Base-by-base conservation (phyloP, 2,888 invertebrate genomes). In the Rotaria magnacalcarata region DNA sequence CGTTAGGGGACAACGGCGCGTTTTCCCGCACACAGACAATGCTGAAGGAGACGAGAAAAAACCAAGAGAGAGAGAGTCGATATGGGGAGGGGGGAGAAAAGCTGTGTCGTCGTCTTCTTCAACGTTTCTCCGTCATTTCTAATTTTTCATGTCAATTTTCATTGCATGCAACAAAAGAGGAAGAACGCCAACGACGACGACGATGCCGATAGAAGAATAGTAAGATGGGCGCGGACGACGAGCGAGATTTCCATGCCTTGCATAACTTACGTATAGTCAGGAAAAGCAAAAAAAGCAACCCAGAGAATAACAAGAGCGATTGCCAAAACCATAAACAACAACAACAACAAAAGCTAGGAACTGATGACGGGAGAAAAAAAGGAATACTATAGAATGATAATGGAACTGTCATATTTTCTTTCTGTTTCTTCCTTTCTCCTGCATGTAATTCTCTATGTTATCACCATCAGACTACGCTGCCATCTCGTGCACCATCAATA, bases 281-380 rank as follows among this genome's bases (percentile, higher is more conserved):
- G 67, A 67, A 34, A 67, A 56, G 21, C 19, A 54, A 54, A 56
- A 67, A 34, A 16, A 67, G 34, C 34, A 34, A 67, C 14, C 27
- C 14, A 34, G 16, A 67, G 67, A 67, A 34, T 34, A 67, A 16
- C 67, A 67, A 19, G 34, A 52, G 11, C 19, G 34, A 34, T 34
- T 67, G 67, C 67, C 27, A 67, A 67, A 67, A 67, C 27, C 67
- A 67, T 67, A 67, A 67, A 67, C 67, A 67, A 67, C 67, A 67
- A 67, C 34, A 67, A 58, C n/a, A 60, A 34, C 67, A 67, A 67
- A 34, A 67, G 19, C 34, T 67, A 34, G 67, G 34, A 67, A 6
- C 67, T 34, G 67, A 67, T 67, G 67, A 67, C 19, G 67, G 34
- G 34, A 67, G 24, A 41, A 16, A 34, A 34, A 27, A 34, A 34